Conservation (phyloP, 2,113 vertebrate species). For the Regulus satrapa region DNA sequence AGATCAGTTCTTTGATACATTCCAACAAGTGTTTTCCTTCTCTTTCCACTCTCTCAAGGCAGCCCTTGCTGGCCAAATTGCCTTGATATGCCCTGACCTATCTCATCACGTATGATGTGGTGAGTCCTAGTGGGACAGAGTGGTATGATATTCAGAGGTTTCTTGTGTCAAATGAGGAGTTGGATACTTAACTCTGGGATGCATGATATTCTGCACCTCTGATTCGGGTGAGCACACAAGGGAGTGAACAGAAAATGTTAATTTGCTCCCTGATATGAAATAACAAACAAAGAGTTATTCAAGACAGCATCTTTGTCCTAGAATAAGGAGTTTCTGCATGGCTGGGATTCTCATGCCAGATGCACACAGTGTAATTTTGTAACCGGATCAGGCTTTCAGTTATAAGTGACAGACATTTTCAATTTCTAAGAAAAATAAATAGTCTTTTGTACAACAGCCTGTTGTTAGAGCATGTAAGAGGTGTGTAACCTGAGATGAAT, state of each 20-base stretch:
- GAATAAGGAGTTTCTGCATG: neutral
- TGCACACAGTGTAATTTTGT: neutral
- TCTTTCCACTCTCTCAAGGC: neutral
- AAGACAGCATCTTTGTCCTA: neutral
- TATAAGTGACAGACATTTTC: neutral
- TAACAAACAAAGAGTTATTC: neutral
- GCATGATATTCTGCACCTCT: neutral
- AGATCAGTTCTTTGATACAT: neutral
- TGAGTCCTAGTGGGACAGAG: neutral
- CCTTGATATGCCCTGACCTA: neutral
- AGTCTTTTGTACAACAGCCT: neutral
- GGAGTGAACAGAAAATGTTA: neutral
- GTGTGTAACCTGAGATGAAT: neutral
- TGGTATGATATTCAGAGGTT: neutral
- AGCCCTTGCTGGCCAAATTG: neutral
- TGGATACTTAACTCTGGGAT: neutral
- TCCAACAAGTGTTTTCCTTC: neutral
- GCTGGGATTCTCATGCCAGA: neutral
- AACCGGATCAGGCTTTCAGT: neutral
- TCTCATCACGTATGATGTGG: neutral
- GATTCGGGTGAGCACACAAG: neutral
- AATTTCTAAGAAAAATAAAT: neutral
- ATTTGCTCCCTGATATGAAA: neutral
- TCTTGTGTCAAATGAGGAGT: neutral
- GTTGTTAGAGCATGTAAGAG: neutral